phyloP scores from a whole-genome alignment of 2,113 vertebrate species.

The Lamprotornis superbus region DNA sequence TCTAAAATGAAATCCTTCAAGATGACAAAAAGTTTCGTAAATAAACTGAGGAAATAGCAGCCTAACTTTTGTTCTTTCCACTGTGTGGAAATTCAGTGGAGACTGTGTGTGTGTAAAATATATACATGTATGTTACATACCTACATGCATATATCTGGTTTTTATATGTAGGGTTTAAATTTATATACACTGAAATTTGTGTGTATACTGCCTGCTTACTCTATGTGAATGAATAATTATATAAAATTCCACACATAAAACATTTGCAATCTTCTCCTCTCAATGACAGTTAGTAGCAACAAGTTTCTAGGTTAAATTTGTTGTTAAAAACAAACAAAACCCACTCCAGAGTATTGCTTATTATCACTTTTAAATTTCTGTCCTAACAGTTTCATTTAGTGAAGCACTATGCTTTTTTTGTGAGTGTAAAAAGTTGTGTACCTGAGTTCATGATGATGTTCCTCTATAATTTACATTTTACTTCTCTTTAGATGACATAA shows the following conservation, averaged over 20 bases:
- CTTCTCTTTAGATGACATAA: background rate
- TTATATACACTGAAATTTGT: background rate
- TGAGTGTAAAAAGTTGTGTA: background rate
- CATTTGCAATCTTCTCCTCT: background rate
- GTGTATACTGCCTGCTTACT: background rate
- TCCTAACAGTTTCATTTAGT: background rate
- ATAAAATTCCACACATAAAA: background rate
- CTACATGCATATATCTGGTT: rapidly evolving
- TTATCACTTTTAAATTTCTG: background rate
- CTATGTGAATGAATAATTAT: background rate
- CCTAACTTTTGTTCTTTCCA: background rate
- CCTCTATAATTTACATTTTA: background rate
- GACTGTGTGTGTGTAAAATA: background rate
- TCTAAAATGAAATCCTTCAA: background rate
- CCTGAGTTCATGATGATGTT: background rate
- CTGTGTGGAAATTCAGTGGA: background rate
- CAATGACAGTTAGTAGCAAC: background rate
- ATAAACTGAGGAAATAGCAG: background rate
- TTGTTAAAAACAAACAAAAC: background rate
- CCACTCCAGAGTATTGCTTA: background rate
- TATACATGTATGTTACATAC: background rate
- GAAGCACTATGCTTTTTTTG: background rate
- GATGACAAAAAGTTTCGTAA: background rate
- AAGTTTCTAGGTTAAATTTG: background rate
- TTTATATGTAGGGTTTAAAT: background rate